These are phyloP conservation scores for Chaetodon auriga DNA, from an alignment of 2,113 vertebrate species.

Conservation along the genomic window DNA sequence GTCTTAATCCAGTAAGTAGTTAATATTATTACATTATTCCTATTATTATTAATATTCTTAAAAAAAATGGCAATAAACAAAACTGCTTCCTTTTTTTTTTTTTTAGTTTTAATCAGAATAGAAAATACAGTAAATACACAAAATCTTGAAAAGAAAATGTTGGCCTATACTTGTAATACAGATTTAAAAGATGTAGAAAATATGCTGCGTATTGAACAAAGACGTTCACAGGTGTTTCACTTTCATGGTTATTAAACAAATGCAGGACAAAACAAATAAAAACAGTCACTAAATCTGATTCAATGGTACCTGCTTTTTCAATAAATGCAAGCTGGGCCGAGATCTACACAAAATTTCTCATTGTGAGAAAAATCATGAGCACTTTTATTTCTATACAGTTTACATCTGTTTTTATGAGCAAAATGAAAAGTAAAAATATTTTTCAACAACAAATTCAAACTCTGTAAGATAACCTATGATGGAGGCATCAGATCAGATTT, in stretches of 20 bases:
- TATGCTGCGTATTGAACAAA: conserved; percentile 10
- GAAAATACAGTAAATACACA: conserved; percentile 38
- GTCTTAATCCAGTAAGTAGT: neutral
- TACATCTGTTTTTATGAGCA: neutral
- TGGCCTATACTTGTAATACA: neutral
- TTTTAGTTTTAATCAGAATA: conserved; percentile 14
- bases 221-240: conserved; percentile 2
- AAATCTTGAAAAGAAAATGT: neutral
- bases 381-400: neutral
- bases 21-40: too few species aligned
- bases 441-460: conserved; percentile 1
- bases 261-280: conserved; percentile 12
- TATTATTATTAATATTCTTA: neutral
- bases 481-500: neutral
- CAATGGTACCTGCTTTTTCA: neutral
- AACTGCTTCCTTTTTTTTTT: too few species aligned
- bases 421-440: neutral
- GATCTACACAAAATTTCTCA: neutral
- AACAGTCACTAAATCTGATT: neutral
- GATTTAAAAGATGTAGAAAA: conserved; percentile 24
- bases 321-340: neutral
- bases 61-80: neutral
- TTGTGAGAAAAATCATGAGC: neutral
- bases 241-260: conserved; percentile 13
- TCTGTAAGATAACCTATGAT: neutral